Evolutionary conservation across 2,888 invertebrate species (phyloP).

Genomic region (Acrocera orbiculus): DNA sequence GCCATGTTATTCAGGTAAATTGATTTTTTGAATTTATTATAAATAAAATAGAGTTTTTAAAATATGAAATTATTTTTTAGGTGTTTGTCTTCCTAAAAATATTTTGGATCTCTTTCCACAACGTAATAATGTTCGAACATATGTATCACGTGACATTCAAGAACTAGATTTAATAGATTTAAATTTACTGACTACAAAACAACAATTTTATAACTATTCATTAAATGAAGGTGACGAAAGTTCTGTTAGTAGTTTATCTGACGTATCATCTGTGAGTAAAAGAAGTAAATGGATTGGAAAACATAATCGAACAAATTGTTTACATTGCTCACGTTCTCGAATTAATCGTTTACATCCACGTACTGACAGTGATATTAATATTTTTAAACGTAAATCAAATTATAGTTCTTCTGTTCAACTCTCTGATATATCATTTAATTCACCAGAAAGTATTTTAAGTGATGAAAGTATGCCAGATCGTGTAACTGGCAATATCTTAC

Average conservation of each 20-base stretch:
- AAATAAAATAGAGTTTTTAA: neutral
- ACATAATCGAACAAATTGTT: conserved; percentile 26
- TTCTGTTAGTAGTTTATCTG: conserved; percentile 31
- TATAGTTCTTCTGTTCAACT: conserved; percentile 19
- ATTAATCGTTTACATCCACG: conserved; percentile 19
- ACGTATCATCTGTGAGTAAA: conserved; percentile 28
- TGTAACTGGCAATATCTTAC: conserved; percentile 36
- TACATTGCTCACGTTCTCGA: conserved; percentile 25
- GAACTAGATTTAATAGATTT: conserved; percentile 26
- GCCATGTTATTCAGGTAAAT: conserved; percentile 27
- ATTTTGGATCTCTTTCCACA: conserved; percentile 27
- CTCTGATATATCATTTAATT: conserved; percentile 27
- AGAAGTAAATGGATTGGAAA: conserved; percentile 22
- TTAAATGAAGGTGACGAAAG: conserved; percentile 28
- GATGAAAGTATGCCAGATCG: conserved; percentile 28
- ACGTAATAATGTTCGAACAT: conserved; percentile 24
- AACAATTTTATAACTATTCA: conserved; percentile 26
- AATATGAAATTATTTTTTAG: conserved; percentile 10
- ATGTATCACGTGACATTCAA: conserved; percentile 28
- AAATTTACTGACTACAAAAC: conserved; percentile 22
- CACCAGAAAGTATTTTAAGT: conserved; percentile 30
- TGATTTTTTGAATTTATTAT: neutral
- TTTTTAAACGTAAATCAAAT: conserved; percentile 11
- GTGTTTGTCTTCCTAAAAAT: conserved; percentile 31
- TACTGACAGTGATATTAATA: conserved; percentile 16